These are phyloP conservation scores for Thalassophryne amazonica DNA, from an alignment of 2,797 vertebrate genomes.

Conservation along the genomic window DNA sequence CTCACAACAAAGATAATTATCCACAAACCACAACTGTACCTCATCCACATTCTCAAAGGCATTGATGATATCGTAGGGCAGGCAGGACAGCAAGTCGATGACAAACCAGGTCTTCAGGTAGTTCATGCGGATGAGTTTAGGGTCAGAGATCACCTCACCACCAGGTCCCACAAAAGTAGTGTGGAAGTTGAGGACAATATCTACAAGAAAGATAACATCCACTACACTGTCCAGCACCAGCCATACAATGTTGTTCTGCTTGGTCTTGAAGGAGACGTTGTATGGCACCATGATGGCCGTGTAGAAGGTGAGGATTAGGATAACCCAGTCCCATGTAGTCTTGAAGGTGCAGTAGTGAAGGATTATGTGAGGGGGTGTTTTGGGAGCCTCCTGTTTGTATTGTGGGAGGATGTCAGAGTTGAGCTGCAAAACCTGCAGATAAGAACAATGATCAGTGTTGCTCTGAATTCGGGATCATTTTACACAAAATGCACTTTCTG, in stretches of 20 bases:
- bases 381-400: conserved; percentile 97
- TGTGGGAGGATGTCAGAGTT: conserved; percentile 97
- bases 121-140: conserved; percentile 96
- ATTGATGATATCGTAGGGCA: conserved; percentile 99
- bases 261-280: conserved; percentile 96
- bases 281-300: conserved; percentile 98
- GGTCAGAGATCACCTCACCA: conserved; percentile 95
- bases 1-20: not conserved
- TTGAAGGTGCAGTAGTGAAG: conserved; percentile 98
- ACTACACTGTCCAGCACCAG: conserved; percentile 95
- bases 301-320: conserved; percentile 97
- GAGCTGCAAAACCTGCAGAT: conserved; percentile 88
- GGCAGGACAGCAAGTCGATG: conserved; percentile 94
- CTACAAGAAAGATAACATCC: conserved; percentile 96
- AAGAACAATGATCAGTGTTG: not conserved
- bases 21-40: conserved; percentile 67
- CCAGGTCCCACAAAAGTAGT: conserved; percentile 95
- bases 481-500: no score
- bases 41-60: conserved; percentile 98
- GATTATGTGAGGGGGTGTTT: conserved; percentile 96
- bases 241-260: conserved; percentile 97
- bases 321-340: conserved; percentile 99
- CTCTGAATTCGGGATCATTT: not conserved
- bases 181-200: conserved; percentile 98
- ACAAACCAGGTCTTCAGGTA: conserved; percentile 99